Evolutionary conservation across 2,797 vertebrate genomes (phyloP), one percentile per base, ranked within the genome.

Genomic region (Melanotaenia boesemani): DNA sequence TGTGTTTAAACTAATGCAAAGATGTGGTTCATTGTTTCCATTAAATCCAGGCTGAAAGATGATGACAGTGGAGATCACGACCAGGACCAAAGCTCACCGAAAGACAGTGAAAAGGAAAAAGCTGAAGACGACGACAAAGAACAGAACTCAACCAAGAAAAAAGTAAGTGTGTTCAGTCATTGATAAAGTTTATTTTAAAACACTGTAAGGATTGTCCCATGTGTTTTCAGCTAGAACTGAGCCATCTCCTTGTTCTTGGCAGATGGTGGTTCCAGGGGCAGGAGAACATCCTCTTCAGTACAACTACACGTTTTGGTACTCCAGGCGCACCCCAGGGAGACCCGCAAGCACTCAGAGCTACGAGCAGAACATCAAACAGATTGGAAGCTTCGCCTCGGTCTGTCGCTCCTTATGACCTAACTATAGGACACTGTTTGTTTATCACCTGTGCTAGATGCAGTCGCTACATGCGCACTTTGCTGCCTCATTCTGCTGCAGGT

Each of bases 251-350:
- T 52, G 4, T 52, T 52, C 2, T 65, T 16, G 72, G 44, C 79
- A 94, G 94, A 91, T 92, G 79, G 93, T 87, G 66, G 91, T 94
- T 9, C 94, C 94, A 34, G 95, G 94, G 20, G 91, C 89, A 8
- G 95, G 95, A 28, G 96, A 96, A 72, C 96, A 96, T 76, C 95
- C 96, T 52, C 94, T 96, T 67, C 95, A 96, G 70, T 96, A 95
- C 83, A 96, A 95, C 89, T 96, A 96, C 92, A 92, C 95, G 39
- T 95, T 96, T 86, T 96, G 96, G 96, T 96, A 96, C 85, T 96
- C 96, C 11, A 93, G 95, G 20, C 94, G 95, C 55, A 96, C 95
- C 9, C 96, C 96, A 0, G 95, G 95, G 39, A 93, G 96, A 67
- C 96, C 95, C 4, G 93, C 95, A 32, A 96, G 95, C 81, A 95